A percentile compares a stretch with the other conserved stretches of the same genome.
Evolutionary conservation across 1,140 invertebrate species (phyloP).

Genomic region (Ylistrum balloti): DNA sequence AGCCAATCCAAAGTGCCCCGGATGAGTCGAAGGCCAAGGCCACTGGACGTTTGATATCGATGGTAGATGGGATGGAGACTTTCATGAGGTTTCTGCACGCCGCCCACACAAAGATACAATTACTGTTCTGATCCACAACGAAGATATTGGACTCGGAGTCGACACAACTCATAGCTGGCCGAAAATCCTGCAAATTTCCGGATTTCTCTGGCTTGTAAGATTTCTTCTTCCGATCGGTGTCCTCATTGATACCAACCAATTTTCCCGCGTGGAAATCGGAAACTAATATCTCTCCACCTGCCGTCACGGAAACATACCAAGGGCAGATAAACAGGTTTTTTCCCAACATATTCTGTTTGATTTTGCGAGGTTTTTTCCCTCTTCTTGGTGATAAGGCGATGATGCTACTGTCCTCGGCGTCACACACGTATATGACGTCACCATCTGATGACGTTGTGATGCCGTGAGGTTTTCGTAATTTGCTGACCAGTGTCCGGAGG

Average conservation of each 20-base stretch:
- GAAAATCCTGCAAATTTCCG: neutral
- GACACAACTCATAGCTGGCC: neutral
- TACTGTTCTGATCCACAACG: neutral
- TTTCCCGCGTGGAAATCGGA: neutral
- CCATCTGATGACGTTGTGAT: neutral
- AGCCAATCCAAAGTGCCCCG: neutral
- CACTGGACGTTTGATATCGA: neutral
- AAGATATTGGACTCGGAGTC: slow-evolving; percentile 32
- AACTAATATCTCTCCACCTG: neutral
- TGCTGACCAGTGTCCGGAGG: neutral
- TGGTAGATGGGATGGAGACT: neutral
- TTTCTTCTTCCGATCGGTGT: neutral
- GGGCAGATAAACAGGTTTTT: slow-evolving; percentile 9
- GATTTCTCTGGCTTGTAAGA: neutral
- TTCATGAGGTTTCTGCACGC: neutral
- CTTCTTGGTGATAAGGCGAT: neutral
- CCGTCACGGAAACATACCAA: neutral
- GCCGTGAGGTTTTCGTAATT: neutral
- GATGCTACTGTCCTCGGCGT: slow-evolving; percentile 23
- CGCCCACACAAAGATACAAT: neutral
- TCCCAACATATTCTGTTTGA: slow-evolving; percentile 1
- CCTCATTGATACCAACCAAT: neutral
- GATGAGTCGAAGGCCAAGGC: neutral
- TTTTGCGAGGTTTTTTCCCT: slow-evolving; percentile 2
- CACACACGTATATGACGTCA: slow-evolving; percentile 11